Base-by-base conservation (phyloP, 2,113 vertebrate genomes). In the Calidris pygmaea region DNA sequence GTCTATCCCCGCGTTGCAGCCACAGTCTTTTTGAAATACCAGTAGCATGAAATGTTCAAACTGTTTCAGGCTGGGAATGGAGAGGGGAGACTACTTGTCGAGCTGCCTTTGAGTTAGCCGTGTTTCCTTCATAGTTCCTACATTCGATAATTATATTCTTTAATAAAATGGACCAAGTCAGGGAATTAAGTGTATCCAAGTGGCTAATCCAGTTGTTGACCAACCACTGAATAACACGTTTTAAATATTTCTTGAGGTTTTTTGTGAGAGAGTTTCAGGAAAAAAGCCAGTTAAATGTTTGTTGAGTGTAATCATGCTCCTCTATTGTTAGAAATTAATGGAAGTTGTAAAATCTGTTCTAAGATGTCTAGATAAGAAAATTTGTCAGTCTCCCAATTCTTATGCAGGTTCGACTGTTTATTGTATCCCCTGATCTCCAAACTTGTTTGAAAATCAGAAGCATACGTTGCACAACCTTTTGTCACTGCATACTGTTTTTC, bases 351-450 rank as follows among this genome's bases (percentile, higher is more conserved):
- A 90, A 76, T 2, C 4, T 39, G 3, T 73, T 79, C 10, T 56
- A 85, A 90, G 47, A 9, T 48, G 37, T 0, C 8, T 60, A 43
- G 55, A 9, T 55, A 47, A 83, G n/a, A 11, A 52, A 41, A 65
- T 45, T 45, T 66, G 12, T 68, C 47, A n/a, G 14, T 45, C 50
- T 97, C 10, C 19, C 29, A 30, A 0, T 71, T 66, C 14, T 29
- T 59, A 18, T 0, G 3, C 22, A 34, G 13, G 17, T 63, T 37
- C 0, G 2, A 6, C 32, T 59, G 26, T 22, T 23, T 56, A 14
- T 63, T 11, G 4, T 39, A 56, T 55, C 34, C 41, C 85, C 37
- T 58, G 10, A 37, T 76, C 59, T 67, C 37, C n/a, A 59, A 3
- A 62, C 43, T n/a, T 77, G 10, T 58, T 74, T 86, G 55, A 77